A percentile compares a stretch with the other conserved stretches of the same genome.
Conservation (phyloP, 2,888 invertebrate species). For the Esperia sulphurella region DNA sequence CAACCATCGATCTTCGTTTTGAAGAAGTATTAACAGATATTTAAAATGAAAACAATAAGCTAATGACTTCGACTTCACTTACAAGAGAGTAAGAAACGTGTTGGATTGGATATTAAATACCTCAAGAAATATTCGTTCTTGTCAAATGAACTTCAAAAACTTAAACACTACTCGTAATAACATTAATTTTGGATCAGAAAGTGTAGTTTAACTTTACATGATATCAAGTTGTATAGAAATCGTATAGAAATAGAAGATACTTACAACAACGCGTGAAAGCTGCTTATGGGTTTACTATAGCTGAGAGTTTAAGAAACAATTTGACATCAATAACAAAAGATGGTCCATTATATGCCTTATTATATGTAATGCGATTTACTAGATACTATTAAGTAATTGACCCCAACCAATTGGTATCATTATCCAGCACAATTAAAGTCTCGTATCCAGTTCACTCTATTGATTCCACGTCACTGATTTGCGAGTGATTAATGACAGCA, state of each 20-base stretch:
- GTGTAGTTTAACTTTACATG: too few species aligned
- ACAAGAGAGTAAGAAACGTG: not conserved
- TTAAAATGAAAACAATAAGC: constrained; percentile 42
- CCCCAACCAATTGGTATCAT: not conserved
- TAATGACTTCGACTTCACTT: constrained; percentile 2
- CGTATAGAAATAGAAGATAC: too few species aligned
- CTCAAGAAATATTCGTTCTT: too few species aligned
- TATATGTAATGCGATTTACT: too few species aligned
- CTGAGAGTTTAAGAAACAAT: not conserved
- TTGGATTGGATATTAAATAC: not conserved
- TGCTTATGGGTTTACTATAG: too few species aligned
- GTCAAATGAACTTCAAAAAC: too few species aligned
- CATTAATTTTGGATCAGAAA: too few species aligned
- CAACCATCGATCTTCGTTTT: constrained; percentile 52
- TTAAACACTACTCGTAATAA: too few species aligned
- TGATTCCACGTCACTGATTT: constrained; percentile 54
- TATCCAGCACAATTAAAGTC: constrained; percentile 19
- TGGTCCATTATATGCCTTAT: too few species aligned
- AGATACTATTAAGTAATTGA: too few species aligned
- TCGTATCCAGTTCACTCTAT: constrained; percentile 21
- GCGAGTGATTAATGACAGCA: constrained; percentile 48
- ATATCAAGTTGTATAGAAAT: too few species aligned
- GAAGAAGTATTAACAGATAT: constrained; percentile 46
- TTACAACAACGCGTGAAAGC: too few species aligned
- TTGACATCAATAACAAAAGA: not conserved